Percentiles rank a stretch among this genome's conserved stretches.
Conservation (phyloP, 2,888 invertebrate genomes). For the Ceratothoa steindachneri region DNA sequence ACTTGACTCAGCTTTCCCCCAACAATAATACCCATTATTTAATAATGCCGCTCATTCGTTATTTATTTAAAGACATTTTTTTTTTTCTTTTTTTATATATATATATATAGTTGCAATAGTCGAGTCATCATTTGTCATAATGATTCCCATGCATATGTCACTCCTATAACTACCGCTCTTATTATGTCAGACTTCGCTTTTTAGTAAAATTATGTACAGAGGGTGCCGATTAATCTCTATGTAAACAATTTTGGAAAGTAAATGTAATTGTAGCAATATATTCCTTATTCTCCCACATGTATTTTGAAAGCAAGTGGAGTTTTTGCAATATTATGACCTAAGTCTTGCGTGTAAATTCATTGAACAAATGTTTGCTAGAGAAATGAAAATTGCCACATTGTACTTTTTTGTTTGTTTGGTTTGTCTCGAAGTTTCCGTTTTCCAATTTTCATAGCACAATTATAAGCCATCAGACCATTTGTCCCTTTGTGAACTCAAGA, state of each 20-base stretch:
- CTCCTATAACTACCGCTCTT: no score
- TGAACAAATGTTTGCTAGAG: no score
- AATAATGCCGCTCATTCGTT: neutral
- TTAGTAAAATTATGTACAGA: neutral
- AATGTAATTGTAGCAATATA: neutral
- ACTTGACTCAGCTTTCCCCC: slow-evolving; percentile 63
- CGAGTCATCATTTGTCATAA: neutral
- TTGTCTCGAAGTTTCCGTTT: no score
- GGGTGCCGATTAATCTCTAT: neutral
- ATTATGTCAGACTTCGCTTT: neutral
- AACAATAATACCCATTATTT: neutral
- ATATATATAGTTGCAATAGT: neutral
- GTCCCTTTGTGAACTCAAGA: no score
- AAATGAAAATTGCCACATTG: no score
- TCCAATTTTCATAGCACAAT: no score
- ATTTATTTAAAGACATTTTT: neutral
- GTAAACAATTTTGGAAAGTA: neutral
- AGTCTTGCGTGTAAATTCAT: neutral
- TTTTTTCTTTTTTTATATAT: no score
- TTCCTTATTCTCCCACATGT: no score
- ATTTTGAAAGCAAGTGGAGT: neutral
- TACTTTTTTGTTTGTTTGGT: no score
- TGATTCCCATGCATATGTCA: neutral
- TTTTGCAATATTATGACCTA: neutral
- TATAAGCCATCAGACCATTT: no score